These are phyloP conservation scores for Drosophila simulans DNA, from an alignment of 1,140 invertebrate genomes.

Conservation along the genomic window DNA sequence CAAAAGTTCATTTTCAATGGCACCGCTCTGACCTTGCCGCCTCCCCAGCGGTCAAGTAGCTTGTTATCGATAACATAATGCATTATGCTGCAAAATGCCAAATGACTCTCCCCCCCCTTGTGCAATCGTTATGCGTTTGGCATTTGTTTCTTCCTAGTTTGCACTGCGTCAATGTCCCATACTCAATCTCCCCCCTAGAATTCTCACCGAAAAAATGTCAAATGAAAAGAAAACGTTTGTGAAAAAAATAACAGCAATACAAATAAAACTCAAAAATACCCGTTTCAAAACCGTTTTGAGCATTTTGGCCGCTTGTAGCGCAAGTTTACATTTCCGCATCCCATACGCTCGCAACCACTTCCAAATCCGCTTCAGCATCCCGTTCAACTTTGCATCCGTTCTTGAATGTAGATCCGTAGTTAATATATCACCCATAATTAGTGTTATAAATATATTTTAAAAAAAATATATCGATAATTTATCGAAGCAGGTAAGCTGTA, in stretches of 20 bases:
- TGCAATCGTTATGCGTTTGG: constrained; percentile 29
- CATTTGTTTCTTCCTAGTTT: constrained; percentile 35
- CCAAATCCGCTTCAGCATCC: constrained; percentile 15
- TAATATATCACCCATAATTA: constrained; percentile 12
- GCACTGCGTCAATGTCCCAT: constrained; percentile 40
- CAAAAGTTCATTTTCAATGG: constrained; percentile 35
- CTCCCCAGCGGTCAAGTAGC: constrained; percentile 33
- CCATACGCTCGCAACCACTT: constrained; percentile 11
- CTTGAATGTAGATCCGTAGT: constrained; percentile 22
- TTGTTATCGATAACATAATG: constrained; percentile 37
- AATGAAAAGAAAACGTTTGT: too few relatives aligned
- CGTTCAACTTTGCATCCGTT: constrained; percentile 25
- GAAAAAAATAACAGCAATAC: neutral
- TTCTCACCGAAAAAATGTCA: constrained; percentile 12
- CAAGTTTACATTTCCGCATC: constrained; percentile 21
- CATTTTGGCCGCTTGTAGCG: constrained; percentile 34
- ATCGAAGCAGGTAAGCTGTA: constrained; percentile 38
- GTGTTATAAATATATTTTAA: constrained; percentile 1
- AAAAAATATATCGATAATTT: constrained; percentile 7
- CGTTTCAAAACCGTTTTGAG: constrained; percentile 13
- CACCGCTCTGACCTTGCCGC: constrained; percentile 38
- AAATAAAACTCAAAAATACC: constrained; percentile 4
- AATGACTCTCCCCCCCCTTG: neutral
- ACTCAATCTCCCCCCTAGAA: constrained; percentile 15
- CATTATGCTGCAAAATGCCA: constrained; percentile 21